Evolutionary conservation across 2,113 vertebrate genomes (phyloP).

Genomic region (Elephantulus edwardii): DNA sequence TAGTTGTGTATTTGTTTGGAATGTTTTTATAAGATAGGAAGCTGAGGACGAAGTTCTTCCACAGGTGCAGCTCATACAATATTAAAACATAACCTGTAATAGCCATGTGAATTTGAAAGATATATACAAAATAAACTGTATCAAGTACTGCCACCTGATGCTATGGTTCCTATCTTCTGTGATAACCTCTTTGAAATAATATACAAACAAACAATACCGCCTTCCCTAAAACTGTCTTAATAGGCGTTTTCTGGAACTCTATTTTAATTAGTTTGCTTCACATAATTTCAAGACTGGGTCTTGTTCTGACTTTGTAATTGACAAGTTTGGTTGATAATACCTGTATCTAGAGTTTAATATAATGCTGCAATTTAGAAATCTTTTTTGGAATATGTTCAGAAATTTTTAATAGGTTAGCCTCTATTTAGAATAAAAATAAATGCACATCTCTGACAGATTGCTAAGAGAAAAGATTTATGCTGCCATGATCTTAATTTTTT

Average conservation of each 20-base stretch:
- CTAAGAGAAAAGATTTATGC: constrained; percentile 50
- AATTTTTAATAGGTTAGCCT: constrained; percentile 49
- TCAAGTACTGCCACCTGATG: constrained; percentile 63
- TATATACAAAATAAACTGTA: not conserved
- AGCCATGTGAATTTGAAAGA: constrained; percentile 73
- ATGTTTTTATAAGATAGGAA: constrained; percentile 76
- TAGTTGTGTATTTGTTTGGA: constrained; percentile 71
- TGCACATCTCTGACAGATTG: constrained; percentile 2
- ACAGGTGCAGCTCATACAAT: constrained; percentile 63
- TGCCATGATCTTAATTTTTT: not conserved
- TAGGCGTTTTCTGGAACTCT: constrained; percentile 25
- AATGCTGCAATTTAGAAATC: constrained; percentile 41
- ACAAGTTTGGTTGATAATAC: constrained; percentile 8
- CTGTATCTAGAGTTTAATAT: constrained; percentile 30
- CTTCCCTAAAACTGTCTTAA: not conserved
- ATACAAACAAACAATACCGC: not conserved
- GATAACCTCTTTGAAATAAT: constrained; percentile 63
- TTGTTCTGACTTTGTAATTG: constrained; percentile 30
- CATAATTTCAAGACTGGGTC: constrained; percentile 17
- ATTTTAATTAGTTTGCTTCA: constrained; percentile 48
- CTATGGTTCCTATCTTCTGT: constrained; percentile 51
- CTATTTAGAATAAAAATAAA: constrained; percentile 54
- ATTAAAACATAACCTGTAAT: constrained; percentile 68
- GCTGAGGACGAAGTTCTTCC: constrained; percentile 58
- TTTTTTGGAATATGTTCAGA: constrained; percentile 52